Base-by-base conservation (phyloP, 1,140 invertebrate species). In the Neodiprion fabricii region DNA sequence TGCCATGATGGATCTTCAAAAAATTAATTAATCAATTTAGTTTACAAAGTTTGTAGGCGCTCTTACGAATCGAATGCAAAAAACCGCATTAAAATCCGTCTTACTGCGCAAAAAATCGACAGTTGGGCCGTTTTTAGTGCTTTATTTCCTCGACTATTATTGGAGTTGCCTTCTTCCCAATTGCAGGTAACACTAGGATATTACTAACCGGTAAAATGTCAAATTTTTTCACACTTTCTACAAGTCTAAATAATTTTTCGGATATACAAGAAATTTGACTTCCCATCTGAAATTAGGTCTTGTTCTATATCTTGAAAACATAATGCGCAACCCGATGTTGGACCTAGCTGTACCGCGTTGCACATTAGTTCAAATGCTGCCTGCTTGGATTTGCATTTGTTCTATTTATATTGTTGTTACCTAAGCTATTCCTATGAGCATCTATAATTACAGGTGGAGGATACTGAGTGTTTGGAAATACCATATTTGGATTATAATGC, bases 171-270 rank as follows among this genome's bases (percentile, higher is more conserved):
- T 40, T 40, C 1, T 40, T 40, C 5, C 28, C 28, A 40, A 40
- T 40, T 5, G 2, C 28, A 3, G 28, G 28, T 40, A 40, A 3
- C 0, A 61, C 53, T 8, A 61, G 8, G 53, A 61, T 8, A 61
- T 61, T 61, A 8, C 53, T 61, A 61, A 61, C 53, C 53, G 53
- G 53, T 61, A 61, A 61, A 61, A 61, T 61, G 53, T 61, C 53
- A 61, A 61, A 61, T 61, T 61, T 61, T 61, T n/a, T n/a, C n/a
- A 4, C 3, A 61, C 53, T 61, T 61, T 61, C 53, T 11, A 61
- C 1, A 61, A 1, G 53, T 61, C 53, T 61, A 61, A 61, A 61
- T 8, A 61, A 61, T 61, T 61, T 61, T 61, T 61, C 53, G 53
- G 53, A 61, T 61, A 61, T 61, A 61, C 53, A 61, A 61, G 2